phyloP scores from a whole-genome alignment of 2,888 invertebrate genomes.

The Meloe dianella region DNA sequence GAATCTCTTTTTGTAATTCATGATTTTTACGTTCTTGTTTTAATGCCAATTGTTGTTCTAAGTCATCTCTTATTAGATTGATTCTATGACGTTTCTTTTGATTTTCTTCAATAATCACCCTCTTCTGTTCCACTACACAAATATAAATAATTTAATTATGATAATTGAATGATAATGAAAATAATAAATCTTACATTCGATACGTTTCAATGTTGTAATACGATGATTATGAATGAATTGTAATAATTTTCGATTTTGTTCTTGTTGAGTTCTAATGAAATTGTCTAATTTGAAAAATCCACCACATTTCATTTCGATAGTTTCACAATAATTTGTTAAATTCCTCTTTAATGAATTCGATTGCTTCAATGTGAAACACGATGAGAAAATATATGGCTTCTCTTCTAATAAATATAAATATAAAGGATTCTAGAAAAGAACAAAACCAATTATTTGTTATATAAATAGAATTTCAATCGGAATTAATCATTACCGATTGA shows the following conservation, averaged over 20 bases:
- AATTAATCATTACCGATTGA: constrained; percentile 66
- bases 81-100: constrained; percentile 50
- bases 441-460: constrained; percentile 9
- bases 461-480: not conserved
- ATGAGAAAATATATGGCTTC: constrained; percentile 51
- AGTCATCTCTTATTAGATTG: constrained; percentile 46
- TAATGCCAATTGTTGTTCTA: constrained; percentile 41
- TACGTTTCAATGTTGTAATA: constrained; percentile 49
- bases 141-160: not conserved
- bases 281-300: constrained; percentile 48
- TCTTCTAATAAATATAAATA: constrained; percentile 52
- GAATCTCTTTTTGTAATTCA: constrained; percentile 52
- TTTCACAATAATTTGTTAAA: constrained; percentile 51
- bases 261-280: constrained; percentile 40
- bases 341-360: constrained; percentile 47
- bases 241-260: constrained; percentile 45
- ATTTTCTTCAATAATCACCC: constrained; percentile 42
- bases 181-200: constrained; percentile 53
- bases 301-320: constrained; percentile 51
- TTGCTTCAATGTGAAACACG: constrained; percentile 54
- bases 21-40: constrained; percentile 47
- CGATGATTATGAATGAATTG: constrained; percentile 52
- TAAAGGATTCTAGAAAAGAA: constrained; percentile 50
- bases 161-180: not conserved
- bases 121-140: constrained; percentile 52